Evolutionary conservation across 2,888 invertebrate genomes (phyloP), one percentile per base, ranked within the genome.

Genomic region (Drosophila pseudotakahashii): DNA sequence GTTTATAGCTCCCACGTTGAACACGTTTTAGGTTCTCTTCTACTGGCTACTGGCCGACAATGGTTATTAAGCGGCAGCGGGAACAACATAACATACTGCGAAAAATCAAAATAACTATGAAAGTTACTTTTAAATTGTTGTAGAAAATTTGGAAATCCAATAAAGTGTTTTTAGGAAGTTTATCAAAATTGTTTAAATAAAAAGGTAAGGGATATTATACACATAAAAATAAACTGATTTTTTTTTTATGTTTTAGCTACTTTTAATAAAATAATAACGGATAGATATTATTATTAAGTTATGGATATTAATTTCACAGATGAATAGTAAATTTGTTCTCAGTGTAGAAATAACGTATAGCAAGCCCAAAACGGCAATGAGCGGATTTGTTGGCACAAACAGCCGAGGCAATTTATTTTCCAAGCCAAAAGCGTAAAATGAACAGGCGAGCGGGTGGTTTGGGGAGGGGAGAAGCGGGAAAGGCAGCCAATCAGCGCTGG

Each of bases 1-100:
- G 79, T 83, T 83, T 83, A 83, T 83, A 76, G 82, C 88, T 83
- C 82, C 82, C 82, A 88, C 88, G 82, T 83, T 70, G 82, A 70
- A 74, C 85, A 79, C 79, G 62, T 62, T 63, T 63, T 63, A 63
- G 62, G 63, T 62, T 36, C 48, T 13, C 39, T 47, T 26, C 62
- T 30, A 30, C 41, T 26, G 69, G 60, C 54, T 42, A 48, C 62
- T 36, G 73, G 61, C 76, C 84, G 77, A 71, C 78, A 84, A 87
- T 75, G 85, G 82, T 82, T 82, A 82, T 82, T 82, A 82, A 82
- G 82, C 85, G 81, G 78, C 74, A 62, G 45, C 62, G 62, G 62
- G 62, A 63, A 36, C 34, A 48, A 48, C 34, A 42, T 69, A 63
- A 52, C 39, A 14, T 69, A 63, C 60, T 26, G 32, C 26, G 53